Evolutionary conservation across 2,888 invertebrate genomes (phyloP), one percentile per base, ranked within the genome.

Genomic region (Drosophila meridiana): DNA sequence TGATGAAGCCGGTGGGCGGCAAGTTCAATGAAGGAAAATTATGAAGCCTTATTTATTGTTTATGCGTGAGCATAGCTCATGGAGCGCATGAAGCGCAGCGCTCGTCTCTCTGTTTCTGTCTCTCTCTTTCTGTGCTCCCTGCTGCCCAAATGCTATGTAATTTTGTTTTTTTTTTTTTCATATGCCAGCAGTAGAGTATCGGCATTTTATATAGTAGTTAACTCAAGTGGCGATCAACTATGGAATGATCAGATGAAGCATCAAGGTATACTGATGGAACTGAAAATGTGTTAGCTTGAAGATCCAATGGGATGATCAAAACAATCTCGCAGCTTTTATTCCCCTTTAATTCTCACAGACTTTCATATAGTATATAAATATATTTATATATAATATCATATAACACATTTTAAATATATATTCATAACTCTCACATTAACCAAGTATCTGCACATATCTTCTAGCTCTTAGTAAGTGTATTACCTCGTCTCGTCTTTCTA

Each of bases 21-120:
- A 80, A 84, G 87, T 87, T 89, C 86, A 87, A 87, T 87, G 87
- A 85, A 87, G 89, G 77, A 89, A 87, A 89, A 87, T 87, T 87
- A 89, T 87, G 90, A 87, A 85, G 86, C 87, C 83, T 89, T 89
- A 87, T 87, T 87, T 87, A 87, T 89, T 87, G 87, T 89, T 87
- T 87, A 87, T 87, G 89, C 87, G 89, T 87, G 83, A 82, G 85
- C 87, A 87, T 87, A 87, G 89, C 89, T 87, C 87, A 79, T 73
- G 64, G 66, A 69, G 52, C 61, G 60, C 53, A 65, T 65, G 61
- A 56, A 75, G 61, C 60, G 32, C 55, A 36, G 20, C 57, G 20
- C 36, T 40, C 40, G 3, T 14, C 40, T 42, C n/a, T 7, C n/a
- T 6, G n/a, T 5, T n/a, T 42, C 47, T 14, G 28, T 26, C 13